A percentile compares a stretch with the other conserved stretches of the same genome.
These are phyloP conservation scores for Procambarus virginalis DNA, from an alignment of 1,140 invertebrate genomes.

Conservation along the genomic window DNA sequence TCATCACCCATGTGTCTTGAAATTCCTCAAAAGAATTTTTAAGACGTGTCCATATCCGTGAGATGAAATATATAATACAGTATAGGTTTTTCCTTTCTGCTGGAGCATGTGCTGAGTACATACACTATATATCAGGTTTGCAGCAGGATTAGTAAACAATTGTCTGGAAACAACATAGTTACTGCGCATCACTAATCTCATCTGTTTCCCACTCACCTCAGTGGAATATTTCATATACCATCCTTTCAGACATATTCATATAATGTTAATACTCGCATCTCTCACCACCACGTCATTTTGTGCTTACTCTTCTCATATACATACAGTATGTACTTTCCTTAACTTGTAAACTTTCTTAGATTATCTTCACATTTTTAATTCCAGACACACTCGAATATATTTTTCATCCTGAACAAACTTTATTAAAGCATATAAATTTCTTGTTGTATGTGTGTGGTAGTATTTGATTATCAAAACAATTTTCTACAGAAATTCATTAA, in stretches of 20 bases:
- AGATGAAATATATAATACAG: too few relatives aligned
- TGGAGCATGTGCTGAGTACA: too few relatives aligned
- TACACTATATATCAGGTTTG: not conserved
- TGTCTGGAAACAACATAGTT: not conserved
- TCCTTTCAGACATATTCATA: constrained; percentile 1
- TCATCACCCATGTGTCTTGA: not conserved
- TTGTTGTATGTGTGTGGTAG: too few relatives aligned
- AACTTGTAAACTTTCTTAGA: not conserved
- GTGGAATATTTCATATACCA: not conserved
- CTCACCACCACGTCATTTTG: not conserved
- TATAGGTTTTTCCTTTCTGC: not conserved
- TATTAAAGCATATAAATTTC: too few relatives aligned
- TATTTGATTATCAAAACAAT: too few relatives aligned
- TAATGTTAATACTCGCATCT: not conserved
- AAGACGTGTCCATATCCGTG: not conserved
- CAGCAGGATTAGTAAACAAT: not conserved
- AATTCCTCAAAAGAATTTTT: not conserved
- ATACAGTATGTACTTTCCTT: not conserved
- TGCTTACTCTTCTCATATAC: not conserved
- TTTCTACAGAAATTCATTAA: too few relatives aligned
- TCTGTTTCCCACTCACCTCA: not conserved
- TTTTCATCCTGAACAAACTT: not conserved
- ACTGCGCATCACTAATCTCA: not conserved
- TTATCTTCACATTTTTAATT: not conserved
- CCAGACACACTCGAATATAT: not conserved